Percentiles rank a stretch among this genome's conserved stretches.
phyloP scores from a whole-genome alignment of 2,888 invertebrate genomes.

The Auanema sp. region DNA sequence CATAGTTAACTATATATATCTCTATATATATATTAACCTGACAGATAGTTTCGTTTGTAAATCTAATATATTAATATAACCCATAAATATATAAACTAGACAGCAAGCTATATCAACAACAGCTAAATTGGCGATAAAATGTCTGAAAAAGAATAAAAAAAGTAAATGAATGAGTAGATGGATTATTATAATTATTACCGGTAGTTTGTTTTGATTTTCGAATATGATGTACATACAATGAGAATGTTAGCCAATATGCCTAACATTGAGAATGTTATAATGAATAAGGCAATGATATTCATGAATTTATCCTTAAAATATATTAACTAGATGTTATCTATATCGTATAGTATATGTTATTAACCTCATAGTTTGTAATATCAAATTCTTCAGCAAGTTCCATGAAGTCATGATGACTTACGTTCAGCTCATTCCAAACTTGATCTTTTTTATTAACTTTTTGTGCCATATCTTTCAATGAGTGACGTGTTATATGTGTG shows the following conservation, averaged over 20 bases:
- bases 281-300: constrained; percentile 28
- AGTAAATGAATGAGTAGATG: not conserved
- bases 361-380: too few species aligned
- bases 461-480: too few species aligned
- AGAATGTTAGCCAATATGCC: constrained; percentile 33
- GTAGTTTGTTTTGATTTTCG: constrained; percentile 37
- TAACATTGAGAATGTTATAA: constrained; percentile 24
- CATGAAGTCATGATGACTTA: too few species aligned
- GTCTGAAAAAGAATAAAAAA: constrained; percentile 19
- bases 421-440: too few species aligned
- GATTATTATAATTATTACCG: constrained; percentile 12
- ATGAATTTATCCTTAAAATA: constrained; percentile 28
- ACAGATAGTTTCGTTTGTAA: constrained; percentile 29
- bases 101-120: constrained; percentile 53
- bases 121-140: constrained; percentile 54
- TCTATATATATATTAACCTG: constrained; percentile 6
- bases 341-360: not conserved
- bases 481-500: too few species aligned
- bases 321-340: not conserved
- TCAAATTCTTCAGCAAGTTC: too few species aligned
- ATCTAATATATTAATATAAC: constrained; percentile 49
- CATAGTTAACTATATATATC: constrained; percentile 13
- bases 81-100: constrained; percentile 51
- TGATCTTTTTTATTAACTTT: too few species aligned
- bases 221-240: constrained; percentile 29